Conservation (phyloP, 2,113 vertebrate genomes). For the Periophthalmus modestus region DNA sequence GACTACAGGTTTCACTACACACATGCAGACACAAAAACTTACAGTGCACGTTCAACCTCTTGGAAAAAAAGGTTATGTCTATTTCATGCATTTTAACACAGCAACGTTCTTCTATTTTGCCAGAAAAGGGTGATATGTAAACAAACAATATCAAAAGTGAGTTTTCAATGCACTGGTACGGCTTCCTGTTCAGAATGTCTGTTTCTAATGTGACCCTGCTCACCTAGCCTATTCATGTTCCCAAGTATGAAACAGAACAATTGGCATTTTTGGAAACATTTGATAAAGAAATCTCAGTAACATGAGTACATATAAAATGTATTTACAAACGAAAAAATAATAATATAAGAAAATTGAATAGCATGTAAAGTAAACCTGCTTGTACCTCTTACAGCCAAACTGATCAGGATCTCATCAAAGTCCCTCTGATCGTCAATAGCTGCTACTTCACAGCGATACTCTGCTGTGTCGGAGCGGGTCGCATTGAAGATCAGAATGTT, state of each 20-base stretch:
- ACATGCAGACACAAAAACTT: background rate
- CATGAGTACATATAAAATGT: background rate
- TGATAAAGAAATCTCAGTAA: no score
- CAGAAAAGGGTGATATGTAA: background rate
- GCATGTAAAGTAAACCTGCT: background rate
- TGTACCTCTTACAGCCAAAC: conserved; percentile 90
- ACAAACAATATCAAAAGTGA: background rate
- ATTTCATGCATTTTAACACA: background rate
- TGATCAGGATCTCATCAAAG: conserved; percentile 94
- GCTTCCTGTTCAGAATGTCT: background rate
- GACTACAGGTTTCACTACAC: conserved; percentile 88
- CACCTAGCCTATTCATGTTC: no score
- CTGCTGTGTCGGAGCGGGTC: conserved; percentile 87
- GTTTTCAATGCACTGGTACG: background rate
- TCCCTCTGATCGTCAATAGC: conserved; percentile 87
- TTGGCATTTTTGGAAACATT: no score
- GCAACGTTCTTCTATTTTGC: background rate
- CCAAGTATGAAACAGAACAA: no score
- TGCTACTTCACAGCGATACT: conserved; percentile 94
- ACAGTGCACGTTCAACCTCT: background rate
- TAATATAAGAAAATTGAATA: background rate
- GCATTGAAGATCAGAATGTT: conserved; percentile 90
- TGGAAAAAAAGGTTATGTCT: conserved; percentile 73
- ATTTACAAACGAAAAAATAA: background rate
- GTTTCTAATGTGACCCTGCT: no score